phyloP scores from a whole-genome alignment of 2,797 vertebrate species.

The Leuciscus waleckii region DNA sequence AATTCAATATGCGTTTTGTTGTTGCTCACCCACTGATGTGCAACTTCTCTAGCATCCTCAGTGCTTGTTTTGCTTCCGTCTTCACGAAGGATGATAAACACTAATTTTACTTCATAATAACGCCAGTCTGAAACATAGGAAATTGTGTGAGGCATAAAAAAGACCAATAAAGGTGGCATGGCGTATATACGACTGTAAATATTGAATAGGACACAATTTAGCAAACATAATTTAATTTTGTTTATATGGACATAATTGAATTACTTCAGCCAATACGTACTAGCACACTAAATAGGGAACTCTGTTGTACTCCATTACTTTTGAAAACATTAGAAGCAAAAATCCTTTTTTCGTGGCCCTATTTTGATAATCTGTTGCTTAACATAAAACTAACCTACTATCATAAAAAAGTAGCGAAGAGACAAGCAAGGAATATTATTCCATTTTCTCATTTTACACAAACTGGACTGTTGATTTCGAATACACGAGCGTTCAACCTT shows the following conservation, averaged over 20 bases:
- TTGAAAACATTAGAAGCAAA: not conserved
- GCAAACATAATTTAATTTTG: not conserved
- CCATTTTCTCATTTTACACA: not conserved
- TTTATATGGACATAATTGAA: not conserved
- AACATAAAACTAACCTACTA: not conserved
- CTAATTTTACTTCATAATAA: slow-evolving; percentile 67
- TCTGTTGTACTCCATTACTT: not conserved
- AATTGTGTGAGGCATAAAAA: slow-evolving; percentile 13
- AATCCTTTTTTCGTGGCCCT: not conserved
- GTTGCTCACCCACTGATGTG: slow-evolving; percentile 72
- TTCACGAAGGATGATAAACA: slow-evolving; percentile 57
- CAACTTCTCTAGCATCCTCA: slow-evolving; percentile 66
- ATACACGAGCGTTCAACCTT: not conserved
- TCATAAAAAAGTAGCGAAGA: not conserved
- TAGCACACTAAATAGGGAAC: not conserved
- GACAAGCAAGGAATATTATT: not conserved
- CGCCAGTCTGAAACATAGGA: slow-evolving; percentile 72
- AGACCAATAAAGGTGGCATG: not conserved
- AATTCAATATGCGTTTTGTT: not conserved
- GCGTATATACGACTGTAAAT: not conserved
- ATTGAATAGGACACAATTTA: not conserved
- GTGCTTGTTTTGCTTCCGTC: slow-evolving; percentile 58
- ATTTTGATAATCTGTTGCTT: not conserved
- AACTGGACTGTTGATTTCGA: not conserved
- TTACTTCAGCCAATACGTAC: not conserved